A percentile compares a stretch with the other conserved stretches of the same genome.
phyloP scores from a whole-genome alignment of 1,140 invertebrate species.

The Brachionus angularis region DNA sequence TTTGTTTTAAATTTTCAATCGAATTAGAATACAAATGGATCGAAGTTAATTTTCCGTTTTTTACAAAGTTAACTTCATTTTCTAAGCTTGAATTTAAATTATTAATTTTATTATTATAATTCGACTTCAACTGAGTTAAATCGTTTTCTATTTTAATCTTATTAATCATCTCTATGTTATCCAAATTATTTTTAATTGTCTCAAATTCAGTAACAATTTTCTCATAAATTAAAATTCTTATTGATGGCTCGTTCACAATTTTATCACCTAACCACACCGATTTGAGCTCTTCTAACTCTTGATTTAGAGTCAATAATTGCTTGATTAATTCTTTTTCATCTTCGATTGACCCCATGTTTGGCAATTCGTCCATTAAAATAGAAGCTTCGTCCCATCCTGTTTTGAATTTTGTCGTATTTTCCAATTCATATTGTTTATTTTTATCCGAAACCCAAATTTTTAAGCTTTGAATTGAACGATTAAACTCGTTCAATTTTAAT shows the following conservation, averaged over 20 bases:
- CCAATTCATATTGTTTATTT: not conserved
- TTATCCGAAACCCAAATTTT: not conserved
- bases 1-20: conserved; percentile 2
- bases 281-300: not conserved
- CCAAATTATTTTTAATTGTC: not conserved
- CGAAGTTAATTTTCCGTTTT: not conserved
- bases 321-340: conserved; percentile 16
- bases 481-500: conserved; percentile 4
- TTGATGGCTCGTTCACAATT: not conserved
- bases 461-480: not conserved
- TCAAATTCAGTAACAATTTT: not conserved
- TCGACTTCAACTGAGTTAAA: not conserved
- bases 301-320: not conserved
- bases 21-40: not conserved
- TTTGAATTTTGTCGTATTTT: not conserved
- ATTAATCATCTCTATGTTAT: not conserved
- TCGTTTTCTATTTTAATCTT: conserved; percentile 21
- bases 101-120: not conserved
- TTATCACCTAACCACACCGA: conserved; percentile 1
- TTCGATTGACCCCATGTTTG: not conserved
- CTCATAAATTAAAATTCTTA: not conserved
- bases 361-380: conserved; percentile 3
- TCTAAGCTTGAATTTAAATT: not conserved
- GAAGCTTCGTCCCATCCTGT: not conserved
- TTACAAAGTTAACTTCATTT: conserved; percentile 5